Evolutionary conservation across 1,140 invertebrate species (phyloP), one percentile per base, ranked within the genome.

Genomic region (Drosophila triauraria): DNA sequence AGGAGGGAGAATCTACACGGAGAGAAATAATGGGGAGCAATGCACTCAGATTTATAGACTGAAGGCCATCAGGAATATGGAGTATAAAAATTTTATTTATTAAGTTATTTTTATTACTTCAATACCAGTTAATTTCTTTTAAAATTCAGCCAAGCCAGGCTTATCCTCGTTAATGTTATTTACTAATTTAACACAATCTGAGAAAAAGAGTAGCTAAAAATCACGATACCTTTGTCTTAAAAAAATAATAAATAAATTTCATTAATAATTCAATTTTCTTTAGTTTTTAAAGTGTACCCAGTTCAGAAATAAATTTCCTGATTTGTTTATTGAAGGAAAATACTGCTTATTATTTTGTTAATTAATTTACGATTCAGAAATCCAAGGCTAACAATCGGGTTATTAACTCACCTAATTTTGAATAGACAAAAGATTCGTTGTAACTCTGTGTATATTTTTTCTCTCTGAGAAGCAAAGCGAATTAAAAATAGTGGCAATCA

Each of bases 401-500:
- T 54, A 54, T 23, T n/a, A 54, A 54, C 51, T 23, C 51, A 54
- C 9, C 17, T 5, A 13, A 38, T n/a, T 38, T 40, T 54, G 32
- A 3, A 40, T n/a, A 23, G 0, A 23, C 1, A 23, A 23, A 38
- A n/a, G 1, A 38, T 15, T 38, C 17, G 9, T 38, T 2, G 15
- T 5, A 4, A 20, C 13, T 12, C 54, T 5, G 32, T 10, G 13
- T 54, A 38, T 5, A 17, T 2, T 54, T 54, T 13, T 2, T 38
- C 17, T 64, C 57, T 30, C 20, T 15, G n/a, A 17, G 27, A 53
- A 59, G 69, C 13, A 13, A 15, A 27, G 30, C 56, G 56, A 67
- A 43, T 68, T 77, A 80, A 46, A 86, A 86, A 86, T 88, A 86
- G 83, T 86, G 76, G 59, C 57, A 83, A 60, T 76, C 70, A 76